Evolutionary conservation across 2,888 invertebrate species (phyloP).

Genomic region (Ormyrus thymus): DNA sequence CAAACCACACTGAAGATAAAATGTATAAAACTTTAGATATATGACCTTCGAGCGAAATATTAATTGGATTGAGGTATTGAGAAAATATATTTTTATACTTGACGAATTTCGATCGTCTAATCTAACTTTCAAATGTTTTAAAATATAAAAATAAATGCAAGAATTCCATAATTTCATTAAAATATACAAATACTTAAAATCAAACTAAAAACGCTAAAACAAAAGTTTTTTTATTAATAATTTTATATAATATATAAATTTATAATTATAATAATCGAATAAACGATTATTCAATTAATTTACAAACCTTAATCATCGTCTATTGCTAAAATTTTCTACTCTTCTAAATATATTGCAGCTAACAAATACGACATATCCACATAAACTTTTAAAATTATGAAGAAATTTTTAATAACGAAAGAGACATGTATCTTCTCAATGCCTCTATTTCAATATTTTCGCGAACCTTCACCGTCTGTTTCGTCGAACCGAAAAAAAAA

Average conservation of each 20-base stretch:
- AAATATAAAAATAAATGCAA: no score
- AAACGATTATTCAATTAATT: no score
- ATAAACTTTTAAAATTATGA: not conserved
- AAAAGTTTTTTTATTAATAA: no score
- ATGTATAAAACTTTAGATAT: conserved; percentile 13
- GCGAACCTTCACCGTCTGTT: conserved; percentile 20
- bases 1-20: conserved; percentile 5
- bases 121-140: no score
- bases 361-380: conserved; percentile 7
- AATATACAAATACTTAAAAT: no score
- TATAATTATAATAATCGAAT: no score
- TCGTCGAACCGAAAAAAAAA: conserved; percentile 26
- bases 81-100: conserved; percentile 24
- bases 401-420: not conserved
- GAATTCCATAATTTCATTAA: no score
- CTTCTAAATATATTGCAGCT: not conserved
- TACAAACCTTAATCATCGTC: no score
- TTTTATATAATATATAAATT: no score
- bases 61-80: conserved; percentile 30
- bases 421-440: conserved; percentile 33
- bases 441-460: conserved; percentile 25
- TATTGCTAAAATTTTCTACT: no score
- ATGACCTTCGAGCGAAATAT: conserved; percentile 11
- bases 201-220: no score
- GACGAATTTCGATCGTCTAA: not conserved